Percentiles rank a stretch among this genome's conserved stretches.
Evolutionary conservation across 1,140 invertebrate species (phyloP).

Genomic region (Glossosoma conforme): DNA sequence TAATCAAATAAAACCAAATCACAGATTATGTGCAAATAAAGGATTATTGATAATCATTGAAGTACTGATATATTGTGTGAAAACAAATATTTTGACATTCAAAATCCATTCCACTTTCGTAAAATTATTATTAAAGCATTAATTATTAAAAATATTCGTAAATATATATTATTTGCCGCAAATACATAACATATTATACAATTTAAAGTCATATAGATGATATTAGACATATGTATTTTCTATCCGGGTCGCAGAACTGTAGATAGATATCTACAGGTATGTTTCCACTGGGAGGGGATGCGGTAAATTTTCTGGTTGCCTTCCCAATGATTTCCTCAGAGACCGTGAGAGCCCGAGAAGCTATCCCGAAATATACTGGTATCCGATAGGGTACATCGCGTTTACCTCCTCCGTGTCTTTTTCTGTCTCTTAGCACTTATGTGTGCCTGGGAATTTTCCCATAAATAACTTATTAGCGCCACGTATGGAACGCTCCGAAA

Average conservation of each 20-base stretch:
- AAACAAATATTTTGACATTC: no score
- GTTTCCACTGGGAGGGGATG: conserved; percentile 32
- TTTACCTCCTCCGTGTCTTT: conserved; percentile 32
- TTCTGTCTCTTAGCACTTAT: conserved; percentile 32
- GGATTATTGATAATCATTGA: no score
- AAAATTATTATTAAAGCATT: no score
- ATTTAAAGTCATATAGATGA: no score
- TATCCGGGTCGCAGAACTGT: conserved; percentile 30
- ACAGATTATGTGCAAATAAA: no score
- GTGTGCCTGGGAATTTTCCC: conserved; percentile 20
- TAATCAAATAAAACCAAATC: no score
- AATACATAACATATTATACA: no score
- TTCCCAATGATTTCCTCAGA: conserved; percentile 39
- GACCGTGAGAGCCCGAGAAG: conserved; percentile 31
- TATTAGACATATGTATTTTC: no score
- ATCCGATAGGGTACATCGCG: conserved; percentile 30
- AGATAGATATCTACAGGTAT: conserved; percentile 31
- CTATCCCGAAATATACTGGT: conserved; percentile 30
- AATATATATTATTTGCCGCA: no score
- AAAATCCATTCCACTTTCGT: no score
- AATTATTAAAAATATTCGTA: no score
- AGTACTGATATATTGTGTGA: no score
- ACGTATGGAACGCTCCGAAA: conserved; percentile 13
- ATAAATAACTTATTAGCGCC: conserved; percentile 31
- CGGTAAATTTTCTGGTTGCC: conserved; percentile 34